Base-by-base conservation (phyloP, 2,113 vertebrate genomes). In the Pelobates fuscus region DNA sequence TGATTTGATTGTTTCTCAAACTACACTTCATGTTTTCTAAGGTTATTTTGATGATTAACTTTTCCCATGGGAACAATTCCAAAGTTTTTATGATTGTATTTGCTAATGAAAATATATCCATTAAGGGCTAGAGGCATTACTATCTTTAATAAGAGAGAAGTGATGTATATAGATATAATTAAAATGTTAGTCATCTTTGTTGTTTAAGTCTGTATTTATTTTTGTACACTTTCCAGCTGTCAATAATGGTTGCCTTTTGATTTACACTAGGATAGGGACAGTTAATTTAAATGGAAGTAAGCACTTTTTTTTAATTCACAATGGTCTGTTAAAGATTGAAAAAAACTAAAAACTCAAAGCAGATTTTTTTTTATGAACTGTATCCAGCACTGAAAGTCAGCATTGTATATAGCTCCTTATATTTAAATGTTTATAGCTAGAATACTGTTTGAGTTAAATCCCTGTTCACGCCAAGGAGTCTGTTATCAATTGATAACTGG, bases 11-110 rank as follows among this genome's bases (percentile, higher is more conserved):
- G 65, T 67, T 63, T 58, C 49, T 67, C 63, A 75, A 46, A 63
- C 72, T 67, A 46, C 63, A 75, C 60, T 67, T 63, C 67, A 75
- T 75, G 54, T 75, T 75, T 75, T 75, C 63, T 75, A 75, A 75
- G 72, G 72, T 75, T 75, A 75, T 75, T 75, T 75, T 75, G 72
- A 75, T 59, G 72, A 75, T 75, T 67, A 75, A 75, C 63, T 67
- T 67, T 67, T 75, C 72, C 72, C 72, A 60, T 27, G 72, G 72
- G 72, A 75, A 46, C 63, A 67, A 75, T 75, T 75, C 72, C 72
- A 75, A 37, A 63, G 72, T n/a, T 75, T 75, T 75, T 75, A 75
- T 75, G 72, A 75, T 37, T 46, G 37, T 52, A 67, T 75, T 75
- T 75, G 72, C 63, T 75, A 37, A 75, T 75, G 67, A 75, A 75